Evolutionary conservation across 2,113 vertebrate species (phyloP), one percentile per base, ranked within the genome.

Genomic region (Tretioscincus oriximinensis): DNA sequence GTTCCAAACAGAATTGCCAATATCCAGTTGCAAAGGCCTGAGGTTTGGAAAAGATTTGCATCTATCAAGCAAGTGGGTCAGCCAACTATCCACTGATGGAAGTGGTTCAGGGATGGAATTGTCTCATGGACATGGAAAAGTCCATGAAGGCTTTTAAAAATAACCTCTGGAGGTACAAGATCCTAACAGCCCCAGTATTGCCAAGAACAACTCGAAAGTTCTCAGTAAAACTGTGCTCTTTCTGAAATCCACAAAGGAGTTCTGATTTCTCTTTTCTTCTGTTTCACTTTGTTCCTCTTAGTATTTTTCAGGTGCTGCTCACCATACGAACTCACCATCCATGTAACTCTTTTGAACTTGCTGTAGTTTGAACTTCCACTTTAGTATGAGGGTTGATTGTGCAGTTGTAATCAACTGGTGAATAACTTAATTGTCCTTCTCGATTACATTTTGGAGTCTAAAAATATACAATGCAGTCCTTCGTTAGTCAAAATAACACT

Each of bases 1-100:
- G 88, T 86, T 92, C 84, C 84, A 72, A 89, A 91, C 71, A 66
- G 83, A 85, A 80, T 88, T 91, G 93, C 93, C 91, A 93, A 93
- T 92, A 92, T 86, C 77, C 91, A 81, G 88, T 93, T 95, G 92
- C 92, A 92, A 93, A 76, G 93, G 88, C 89, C 86, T 92, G 93
- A 90, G 90, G 92, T 89, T 92, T 93, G 92, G 93, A 94, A 90
- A 35, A 77, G 80, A 28, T 66, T 75, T 74, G 87, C 73, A 31
- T 86, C 86, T 88, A 69, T 84, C 65, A 78, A 93, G 92, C 88
- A 88, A 91, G 91, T 88, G 86, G 91, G 84, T 87, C 0, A 0
- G 85, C 85, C 83, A 63, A 28, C 84, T 9, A 7, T 84, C 77
- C 67, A 61, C 22, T 5, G 1, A 7, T 54, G 64, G 29, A 64